Percentiles rank a stretch among this genome's conserved stretches.
phyloP scores from a whole-genome alignment of 2,797 vertebrate species.

The Melanotaenia maccullochi region DNA sequence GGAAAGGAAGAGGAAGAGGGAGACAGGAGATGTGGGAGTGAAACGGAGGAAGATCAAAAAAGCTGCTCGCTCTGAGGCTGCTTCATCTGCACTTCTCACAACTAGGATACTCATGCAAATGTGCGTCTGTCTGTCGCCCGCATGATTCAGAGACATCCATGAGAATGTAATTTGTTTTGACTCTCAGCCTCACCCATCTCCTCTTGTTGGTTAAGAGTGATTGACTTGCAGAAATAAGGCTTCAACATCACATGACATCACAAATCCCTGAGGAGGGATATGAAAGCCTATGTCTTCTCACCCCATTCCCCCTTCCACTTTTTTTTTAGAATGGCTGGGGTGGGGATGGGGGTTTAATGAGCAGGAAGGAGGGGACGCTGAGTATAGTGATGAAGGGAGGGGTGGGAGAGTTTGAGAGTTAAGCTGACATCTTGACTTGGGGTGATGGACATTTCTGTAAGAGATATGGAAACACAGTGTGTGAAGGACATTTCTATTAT shows the following conservation, averaged over 20 bases:
- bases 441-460: constrained; percentile 70
- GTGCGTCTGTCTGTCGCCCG: constrained; percentile 16
- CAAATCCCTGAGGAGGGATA: constrained; percentile 40
- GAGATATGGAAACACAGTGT: constrained; percentile 61
- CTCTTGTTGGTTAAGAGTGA: constrained; percentile 22
- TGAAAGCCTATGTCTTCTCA: constrained; percentile 10
- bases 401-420: constrained; percentile 22
- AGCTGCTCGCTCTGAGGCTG: constrained; percentile 21
- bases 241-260: constrained; percentile 53
- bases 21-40: not conserved
- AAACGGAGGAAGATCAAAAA: constrained; percentile 25
- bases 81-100: constrained; percentile 23
- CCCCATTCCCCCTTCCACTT: not conserved
- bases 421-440: constrained; percentile 49
- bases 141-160: constrained; percentile 30
- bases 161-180: constrained; percentile 57
- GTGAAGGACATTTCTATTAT: constrained; percentile 76
- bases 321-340: not conserved
- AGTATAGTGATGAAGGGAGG: not conserved
- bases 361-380: not conserved
- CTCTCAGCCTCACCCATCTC: constrained; percentile 41
- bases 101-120: constrained; percentile 3
- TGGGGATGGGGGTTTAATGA: constrained; percentile 13
- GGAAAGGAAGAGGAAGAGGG: not conserved
- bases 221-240: constrained; percentile 63